Evolutionary conservation across 2,113 vertebrate species (phyloP), one percentile per base, ranked within the genome.

Genomic region (Anarhynchus alexandrinus): DNA sequence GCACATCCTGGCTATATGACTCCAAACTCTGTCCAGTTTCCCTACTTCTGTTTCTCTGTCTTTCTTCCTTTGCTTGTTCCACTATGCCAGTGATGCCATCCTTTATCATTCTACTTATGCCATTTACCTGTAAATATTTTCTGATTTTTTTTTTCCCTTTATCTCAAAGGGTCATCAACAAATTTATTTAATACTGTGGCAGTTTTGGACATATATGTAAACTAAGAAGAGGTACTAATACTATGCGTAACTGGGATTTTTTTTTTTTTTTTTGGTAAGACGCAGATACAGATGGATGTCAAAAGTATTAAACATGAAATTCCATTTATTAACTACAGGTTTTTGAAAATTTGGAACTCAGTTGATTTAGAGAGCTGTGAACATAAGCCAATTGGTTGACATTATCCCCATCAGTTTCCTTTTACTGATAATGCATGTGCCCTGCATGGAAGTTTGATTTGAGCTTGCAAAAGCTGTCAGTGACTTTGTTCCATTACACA

Each of bases 61-160:
- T 42, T 65, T 34, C 36, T 42, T 47, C 26, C 15, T 19, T 67
- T 81, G 15, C 67, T 69, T 7, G 19, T 64, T 14, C 10, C 12
- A 16, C 7, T 19, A 4, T 62, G 34, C 12, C 13, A 43, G 14
- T 27, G 49, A 32, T 32, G 7, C 10, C 6, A 54, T 29, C 11
- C 27, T 85, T 55, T 62, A 38, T 49, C 8, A 25, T 59, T 59
- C 22, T 52, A 6, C 9, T 73, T 45, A 49, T 4, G 5, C 26
- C 76, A 21, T 83, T 80, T 43, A 61, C 12, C 36, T 67, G 13
- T 2, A 77, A 80, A 58, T 2, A 18, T 38, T 51, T 71, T 42
- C 16, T 55, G 10, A 1, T 0, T 0, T 15, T 58, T 43, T 16
- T 11, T 10, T 2, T 2, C 12, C 3, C 30, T 65, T 82, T 72